Base-by-base conservation (phyloP, 2,888 invertebrate species). In the Ochropleura leucogaster region DNA sequence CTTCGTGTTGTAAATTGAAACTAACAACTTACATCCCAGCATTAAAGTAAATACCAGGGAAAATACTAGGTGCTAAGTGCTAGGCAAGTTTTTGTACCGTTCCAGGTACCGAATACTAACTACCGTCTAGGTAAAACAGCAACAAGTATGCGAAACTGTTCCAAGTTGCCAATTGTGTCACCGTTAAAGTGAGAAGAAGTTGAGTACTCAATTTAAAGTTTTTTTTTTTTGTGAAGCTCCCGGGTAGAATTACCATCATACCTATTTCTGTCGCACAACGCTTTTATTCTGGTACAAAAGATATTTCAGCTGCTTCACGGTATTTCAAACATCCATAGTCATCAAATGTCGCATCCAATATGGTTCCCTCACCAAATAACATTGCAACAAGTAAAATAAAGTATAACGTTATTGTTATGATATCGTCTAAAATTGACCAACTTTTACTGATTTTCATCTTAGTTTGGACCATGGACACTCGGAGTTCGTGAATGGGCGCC, bases 11-110 rank as follows among this genome's bases (percentile, higher is more conserved):
- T 2, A 64, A 80, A 83, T 80, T 73, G 59, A 46, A 51, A 68
- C n/a, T 72, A 68, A 72, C 72, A 66, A 79, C 65, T 47, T 82
- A 79, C 66, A 64, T 57, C 10, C 40, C 12, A 40, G 46, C 60
- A 69, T 74, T 73, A 46, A 63, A 83, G 74, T 80, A 66, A 80
- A 72, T 73, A 62, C 53, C 42, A 20, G 46, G 66, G 63, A 49
- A 83, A 84, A 74, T 74, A 67, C 59, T 84, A 63, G 74, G 53
- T 80, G 12, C 40, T 60, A 53, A 77, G 40, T 79, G 65, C 51
- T 59, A 12, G 64, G 30, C 63, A n/a, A 68, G 64, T 70, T 75
- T 80, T 70, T 80, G 51, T 62, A 51, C 30, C 20, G 55, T 80
- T 70, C 67, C 51, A 47, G 67, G 70, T 74, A 80, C 69, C 60